A percentile compares a stretch with the other conserved stretches of the same genome.
Conservation (phyloP, 2,888 invertebrate species). For the Peribatodes rhomboidaria region DNA sequence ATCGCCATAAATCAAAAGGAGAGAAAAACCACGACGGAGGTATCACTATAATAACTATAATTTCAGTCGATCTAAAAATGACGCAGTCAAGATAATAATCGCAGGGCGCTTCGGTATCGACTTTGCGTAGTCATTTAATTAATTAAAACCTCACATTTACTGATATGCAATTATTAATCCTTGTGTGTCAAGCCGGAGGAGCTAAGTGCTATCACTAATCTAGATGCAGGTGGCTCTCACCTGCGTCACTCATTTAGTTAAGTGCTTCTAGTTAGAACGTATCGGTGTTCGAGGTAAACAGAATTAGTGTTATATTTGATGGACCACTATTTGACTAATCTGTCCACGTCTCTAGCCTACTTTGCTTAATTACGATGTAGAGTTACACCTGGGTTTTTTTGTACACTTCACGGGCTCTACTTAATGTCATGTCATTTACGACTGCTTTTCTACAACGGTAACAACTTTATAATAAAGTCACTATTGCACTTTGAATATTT, state of each 20-base stretch:
- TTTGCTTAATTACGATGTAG: slow-evolving; percentile 40
- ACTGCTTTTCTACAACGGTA: not conserved
- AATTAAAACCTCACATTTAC: slow-evolving; percentile 75
- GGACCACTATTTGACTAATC: slow-evolving; percentile 43
- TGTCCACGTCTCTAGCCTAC: slow-evolving; percentile 38
- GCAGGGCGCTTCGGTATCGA: slow-evolving; percentile 49
- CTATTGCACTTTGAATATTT: no score
- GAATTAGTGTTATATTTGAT: slow-evolving; percentile 55
- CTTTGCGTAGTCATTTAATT: slow-evolving; percentile 68
- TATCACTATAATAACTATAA: slow-evolving; percentile 50
- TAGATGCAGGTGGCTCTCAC: slow-evolving; percentile 80
- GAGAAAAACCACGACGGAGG: slow-evolving; percentile 36
- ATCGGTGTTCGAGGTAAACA: slow-evolving; percentile 58
- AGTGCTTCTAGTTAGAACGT: slow-evolving; percentile 64
- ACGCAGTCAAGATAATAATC: slow-evolving; percentile 62
- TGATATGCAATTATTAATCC: slow-evolving; percentile 74
- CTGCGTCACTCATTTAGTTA: slow-evolving; percentile 73
- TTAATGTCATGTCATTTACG: slow-evolving; percentile 30
- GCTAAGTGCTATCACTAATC: slow-evolving; percentile 80
- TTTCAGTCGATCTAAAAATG: slow-evolving; percentile 55
- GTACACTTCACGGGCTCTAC: not conserved
- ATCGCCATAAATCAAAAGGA: slow-evolving; percentile 33
- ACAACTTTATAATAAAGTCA: not conserved
- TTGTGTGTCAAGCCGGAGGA: slow-evolving; percentile 68
- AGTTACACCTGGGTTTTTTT: slow-evolving; percentile 43